These are phyloP conservation scores for Oceanodroma tethys DNA, from an alignment of 2,113 vertebrate species.

Conservation along the genomic window DNA sequence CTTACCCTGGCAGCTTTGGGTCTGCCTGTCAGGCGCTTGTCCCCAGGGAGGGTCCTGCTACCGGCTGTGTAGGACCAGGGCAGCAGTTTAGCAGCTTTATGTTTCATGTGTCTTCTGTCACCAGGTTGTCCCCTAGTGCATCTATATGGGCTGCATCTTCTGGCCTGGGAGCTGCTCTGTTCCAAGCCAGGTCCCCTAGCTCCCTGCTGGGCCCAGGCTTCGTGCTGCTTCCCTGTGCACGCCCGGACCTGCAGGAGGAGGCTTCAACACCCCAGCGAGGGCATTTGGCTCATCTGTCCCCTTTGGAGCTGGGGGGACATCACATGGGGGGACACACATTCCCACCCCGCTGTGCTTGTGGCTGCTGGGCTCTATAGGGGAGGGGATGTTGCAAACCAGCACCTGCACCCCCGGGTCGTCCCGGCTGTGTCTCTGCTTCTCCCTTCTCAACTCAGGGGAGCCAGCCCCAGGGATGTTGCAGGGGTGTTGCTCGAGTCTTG, in stretches of 20 bases:
- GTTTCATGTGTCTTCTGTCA: neutral
- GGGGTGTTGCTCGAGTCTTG: neutral
- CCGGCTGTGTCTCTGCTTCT: neutral
- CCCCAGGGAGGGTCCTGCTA: neutral
- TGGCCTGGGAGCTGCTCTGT: neutral
- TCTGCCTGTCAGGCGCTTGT: neutral
- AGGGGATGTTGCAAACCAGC: neutral
- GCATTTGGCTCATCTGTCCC: neutral
- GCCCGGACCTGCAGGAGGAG: neutral
- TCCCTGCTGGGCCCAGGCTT: neutral
- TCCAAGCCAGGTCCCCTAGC: neutral
- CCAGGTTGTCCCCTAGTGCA: neutral
- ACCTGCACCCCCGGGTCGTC: neutral
- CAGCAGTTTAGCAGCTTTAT: neutral
- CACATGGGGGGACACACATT: neutral
- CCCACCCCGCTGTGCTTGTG: neutral
- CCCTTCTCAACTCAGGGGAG: neutral
- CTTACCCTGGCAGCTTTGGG: neutral
- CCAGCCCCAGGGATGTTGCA: neutral
- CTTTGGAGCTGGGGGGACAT: neutral
- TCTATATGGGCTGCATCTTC: neutral
- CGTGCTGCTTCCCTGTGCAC: neutral
- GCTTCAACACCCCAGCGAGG: neutral
- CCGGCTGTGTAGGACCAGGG: neutral
- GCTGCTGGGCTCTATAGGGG: neutral